Evolutionary conservation across 2,113 vertebrate species (phyloP).

Genomic region (Aix galericulata): DNA sequence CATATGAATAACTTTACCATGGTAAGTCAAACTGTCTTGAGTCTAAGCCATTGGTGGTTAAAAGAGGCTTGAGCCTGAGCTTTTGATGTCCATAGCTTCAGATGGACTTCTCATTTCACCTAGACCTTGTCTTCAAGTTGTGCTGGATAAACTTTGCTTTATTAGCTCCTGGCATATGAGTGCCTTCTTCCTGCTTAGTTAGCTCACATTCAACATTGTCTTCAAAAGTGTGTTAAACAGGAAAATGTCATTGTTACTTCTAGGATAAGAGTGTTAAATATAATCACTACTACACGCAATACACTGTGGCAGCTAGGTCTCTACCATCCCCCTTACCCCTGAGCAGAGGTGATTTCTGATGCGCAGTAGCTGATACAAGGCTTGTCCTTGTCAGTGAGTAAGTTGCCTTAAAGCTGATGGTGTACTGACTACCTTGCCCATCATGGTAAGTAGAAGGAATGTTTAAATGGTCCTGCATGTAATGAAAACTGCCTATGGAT

Average conservation of each 20-base stretch:
- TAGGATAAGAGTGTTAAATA: not conserved
- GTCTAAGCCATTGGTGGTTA: not conserved
- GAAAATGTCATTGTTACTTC: not conserved
- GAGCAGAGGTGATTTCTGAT: not conserved
- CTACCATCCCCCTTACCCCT: not conserved
- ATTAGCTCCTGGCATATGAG: not conserved
- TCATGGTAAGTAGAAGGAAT: accelerated
- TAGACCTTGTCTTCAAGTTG: not conserved
- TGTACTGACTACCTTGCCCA: not conserved
- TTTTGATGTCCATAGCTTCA: not conserved
- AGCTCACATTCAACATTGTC: not conserved
- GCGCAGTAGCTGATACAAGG: not conserved
- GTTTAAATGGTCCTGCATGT: not conserved
- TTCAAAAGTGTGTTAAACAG: not conserved
- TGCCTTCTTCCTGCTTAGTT: not conserved
- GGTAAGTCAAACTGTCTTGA: not conserved
- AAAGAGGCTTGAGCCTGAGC: not conserved
- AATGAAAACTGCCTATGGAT: not conserved
- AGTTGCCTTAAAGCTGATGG: not conserved
- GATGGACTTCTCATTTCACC: not conserved
- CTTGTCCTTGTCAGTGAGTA: not conserved
- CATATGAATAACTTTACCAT: not conserved
- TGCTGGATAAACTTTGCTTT: not conserved
- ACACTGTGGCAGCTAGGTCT: not conserved
- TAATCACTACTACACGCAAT: not conserved